These are phyloP conservation scores for Diuraphis noxia DNA, from an alignment of 1,140 invertebrate species.

Conservation along the genomic window DNA sequence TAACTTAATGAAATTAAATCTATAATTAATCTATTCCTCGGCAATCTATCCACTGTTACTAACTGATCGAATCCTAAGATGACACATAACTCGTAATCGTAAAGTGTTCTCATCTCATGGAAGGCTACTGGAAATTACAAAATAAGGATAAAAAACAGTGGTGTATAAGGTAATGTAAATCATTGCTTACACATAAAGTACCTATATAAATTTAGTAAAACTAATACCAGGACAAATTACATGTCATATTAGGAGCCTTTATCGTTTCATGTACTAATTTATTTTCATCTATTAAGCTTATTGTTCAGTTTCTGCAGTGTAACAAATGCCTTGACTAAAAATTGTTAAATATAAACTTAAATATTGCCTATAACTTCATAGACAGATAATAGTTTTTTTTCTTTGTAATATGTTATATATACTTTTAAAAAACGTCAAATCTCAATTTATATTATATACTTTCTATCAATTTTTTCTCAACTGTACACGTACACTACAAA, in stretches of 20 bases:
- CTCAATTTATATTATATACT: neutral
- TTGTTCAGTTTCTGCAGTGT: neutral
- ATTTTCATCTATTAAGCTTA: neutral
- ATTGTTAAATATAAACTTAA: neutral
- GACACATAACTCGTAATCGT: neutral
- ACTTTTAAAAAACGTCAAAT: neutral
- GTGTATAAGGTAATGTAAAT: neutral
- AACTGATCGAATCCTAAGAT: neutral
- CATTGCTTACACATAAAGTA: neutral
- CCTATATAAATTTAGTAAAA: neutral
- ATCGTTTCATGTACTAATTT: neutral
- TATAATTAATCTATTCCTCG: no score
- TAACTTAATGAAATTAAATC: no score
- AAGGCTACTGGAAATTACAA: neutral
- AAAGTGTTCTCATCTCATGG: neutral
- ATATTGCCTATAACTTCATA: neutral
- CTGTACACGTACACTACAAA: neutral
- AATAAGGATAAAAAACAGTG: neutral
- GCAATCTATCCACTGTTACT: no score
- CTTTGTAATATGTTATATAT: neutral
- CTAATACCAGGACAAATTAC: neutral
- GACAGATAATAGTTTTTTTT: neutral
- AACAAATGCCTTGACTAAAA: neutral
- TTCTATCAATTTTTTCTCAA: neutral
- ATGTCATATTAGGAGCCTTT: no score